Evolutionary conservation across 1,140 invertebrate genomes (phyloP).

Genomic region (Cecropterus lyciades): DNA sequence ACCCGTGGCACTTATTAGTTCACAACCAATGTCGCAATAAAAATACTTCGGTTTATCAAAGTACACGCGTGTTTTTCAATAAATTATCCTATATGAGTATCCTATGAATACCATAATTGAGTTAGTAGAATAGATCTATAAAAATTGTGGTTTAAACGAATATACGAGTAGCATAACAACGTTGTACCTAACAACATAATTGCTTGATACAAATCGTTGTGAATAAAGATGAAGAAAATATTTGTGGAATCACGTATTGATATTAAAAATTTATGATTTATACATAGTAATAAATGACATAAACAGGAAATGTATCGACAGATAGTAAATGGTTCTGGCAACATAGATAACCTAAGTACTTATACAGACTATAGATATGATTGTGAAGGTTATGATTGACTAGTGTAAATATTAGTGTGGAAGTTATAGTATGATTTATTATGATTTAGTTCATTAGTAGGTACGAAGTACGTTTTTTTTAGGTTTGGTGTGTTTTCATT

Average conservation of each 20-base stretch:
- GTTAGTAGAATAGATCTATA: slow-evolving; percentile 18
- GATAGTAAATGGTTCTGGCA: no score
- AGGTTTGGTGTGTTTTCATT: no score
- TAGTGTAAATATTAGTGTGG: no score
- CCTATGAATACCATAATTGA: slow-evolving; percentile 13
- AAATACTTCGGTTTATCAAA: neutral
- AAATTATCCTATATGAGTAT: slow-evolving; percentile 14
- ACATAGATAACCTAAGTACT: no score
- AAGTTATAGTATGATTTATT: no score
- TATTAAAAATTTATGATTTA: no score
- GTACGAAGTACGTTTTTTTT: no score
- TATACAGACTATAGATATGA: neutral
- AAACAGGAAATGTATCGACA: no score
- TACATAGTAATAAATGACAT: no score
- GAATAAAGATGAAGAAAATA: slow-evolving; percentile 6
- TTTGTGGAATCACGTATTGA: slow-evolving; percentile 11
- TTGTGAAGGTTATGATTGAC: neutral
- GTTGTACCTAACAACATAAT: slow-evolving; percentile 24
- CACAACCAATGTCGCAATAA: neutral
- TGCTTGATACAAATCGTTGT: neutral
- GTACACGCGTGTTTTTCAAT: neutral
- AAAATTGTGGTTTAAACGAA: slow-evolving; percentile 15
- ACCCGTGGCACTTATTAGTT: no score
- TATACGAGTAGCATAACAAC: neutral
- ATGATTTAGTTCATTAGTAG: no score